Conservation (phyloP, 2,797 vertebrate genomes). For the Adelosebastes latens region DNA sequence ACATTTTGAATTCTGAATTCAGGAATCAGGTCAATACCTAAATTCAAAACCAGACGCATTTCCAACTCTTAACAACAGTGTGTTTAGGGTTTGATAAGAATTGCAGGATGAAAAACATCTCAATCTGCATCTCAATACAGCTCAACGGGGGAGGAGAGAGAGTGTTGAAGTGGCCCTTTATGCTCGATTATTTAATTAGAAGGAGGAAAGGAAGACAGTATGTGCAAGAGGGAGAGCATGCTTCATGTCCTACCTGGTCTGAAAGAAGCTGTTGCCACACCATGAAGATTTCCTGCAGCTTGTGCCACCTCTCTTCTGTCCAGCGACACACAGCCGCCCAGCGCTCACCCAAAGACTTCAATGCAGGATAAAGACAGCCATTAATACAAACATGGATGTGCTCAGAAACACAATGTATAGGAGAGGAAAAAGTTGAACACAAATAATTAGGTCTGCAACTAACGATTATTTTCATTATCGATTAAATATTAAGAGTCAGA, state of each 20-base stretch:
- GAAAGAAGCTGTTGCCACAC: constrained; percentile 93
- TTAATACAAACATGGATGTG: not conserved
- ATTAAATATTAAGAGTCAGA: too few relatives aligned
- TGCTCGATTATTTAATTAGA: not conserved
- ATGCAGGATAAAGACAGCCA: constrained; percentile 1
- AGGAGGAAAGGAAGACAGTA: not conserved
- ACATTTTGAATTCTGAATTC: not conserved
- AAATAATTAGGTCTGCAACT: too few relatives aligned
- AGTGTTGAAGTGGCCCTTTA: not conserved
- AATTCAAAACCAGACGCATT: not conserved
- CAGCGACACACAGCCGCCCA: constrained; percentile 98
- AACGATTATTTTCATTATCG: too few relatives aligned
- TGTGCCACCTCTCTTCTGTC: constrained; percentile 93
- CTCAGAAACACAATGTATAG: not conserved
- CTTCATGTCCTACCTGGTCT: constrained; percentile 87
- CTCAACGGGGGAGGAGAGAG: not conserved
- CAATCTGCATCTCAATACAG: not conserved
- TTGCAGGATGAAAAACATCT: not conserved
- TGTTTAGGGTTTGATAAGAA: not conserved
- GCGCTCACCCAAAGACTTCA: constrained; percentile 92
- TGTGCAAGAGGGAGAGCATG: not conserved
- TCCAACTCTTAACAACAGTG: not conserved
- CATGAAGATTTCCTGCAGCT: constrained; percentile 89
- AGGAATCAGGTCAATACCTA: not conserved
- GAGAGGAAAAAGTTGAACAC: not conserved